Conservation (phyloP, 2,888 invertebrate genomes). For the Plagodis pulveraria region DNA sequence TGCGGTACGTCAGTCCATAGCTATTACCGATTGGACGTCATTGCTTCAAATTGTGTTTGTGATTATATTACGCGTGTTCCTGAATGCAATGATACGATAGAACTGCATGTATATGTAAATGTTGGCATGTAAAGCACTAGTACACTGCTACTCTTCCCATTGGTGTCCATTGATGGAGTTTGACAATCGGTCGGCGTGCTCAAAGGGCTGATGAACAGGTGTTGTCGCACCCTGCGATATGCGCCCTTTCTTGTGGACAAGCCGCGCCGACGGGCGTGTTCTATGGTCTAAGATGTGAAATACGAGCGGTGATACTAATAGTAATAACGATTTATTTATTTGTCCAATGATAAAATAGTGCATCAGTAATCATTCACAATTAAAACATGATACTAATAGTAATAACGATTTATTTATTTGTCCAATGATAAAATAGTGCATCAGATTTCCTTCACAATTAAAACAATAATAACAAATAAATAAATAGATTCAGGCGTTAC, state of each 20-base stretch:
- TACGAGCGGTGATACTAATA: not conserved
- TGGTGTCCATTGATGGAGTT: constrained; percentile 49
- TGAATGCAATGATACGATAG: no score
- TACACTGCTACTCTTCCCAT: not conserved
- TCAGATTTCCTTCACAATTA: no score
- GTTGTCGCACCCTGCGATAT: constrained; percentile 66
- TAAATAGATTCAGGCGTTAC: no score
- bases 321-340: not conserved
- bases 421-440: no score
- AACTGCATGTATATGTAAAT: not conserved
- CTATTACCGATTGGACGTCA: no score
- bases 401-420: not conserved
- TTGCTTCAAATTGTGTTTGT: no score
- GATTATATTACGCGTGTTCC: no score
- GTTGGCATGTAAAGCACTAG: constrained; percentile 1
- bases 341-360: no score
- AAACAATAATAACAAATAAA: no score
- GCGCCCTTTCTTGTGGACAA: constrained; percentile 48
- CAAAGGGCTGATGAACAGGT: constrained; percentile 79
- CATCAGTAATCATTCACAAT: no score
- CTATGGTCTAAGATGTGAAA: constrained; percentile 34
- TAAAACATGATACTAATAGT: no score
- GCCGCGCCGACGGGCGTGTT: constrained; percentile 40
- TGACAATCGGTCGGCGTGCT: constrained; percentile 76
- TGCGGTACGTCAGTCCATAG: no score